Percentiles rank a stretch among this genome's conserved stretches.
phyloP scores from a whole-genome alignment of 37 sponge, comb jelly and placozoan species.

The Spongilla lacustris region DNA sequence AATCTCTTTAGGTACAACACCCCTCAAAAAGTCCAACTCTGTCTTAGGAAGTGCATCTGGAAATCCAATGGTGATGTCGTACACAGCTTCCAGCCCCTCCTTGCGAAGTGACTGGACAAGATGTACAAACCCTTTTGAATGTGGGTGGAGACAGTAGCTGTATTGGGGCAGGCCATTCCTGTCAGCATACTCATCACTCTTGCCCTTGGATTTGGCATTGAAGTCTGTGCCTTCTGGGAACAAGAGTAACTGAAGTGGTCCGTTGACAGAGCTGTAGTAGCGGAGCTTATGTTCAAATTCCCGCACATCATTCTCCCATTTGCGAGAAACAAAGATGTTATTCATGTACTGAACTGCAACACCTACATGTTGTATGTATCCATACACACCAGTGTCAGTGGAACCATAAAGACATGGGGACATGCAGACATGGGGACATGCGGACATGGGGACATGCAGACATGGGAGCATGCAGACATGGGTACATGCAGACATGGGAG shows the following conservation, averaged over 20 bases:
- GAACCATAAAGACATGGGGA: background rate
- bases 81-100: constrained; percentile 68
- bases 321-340: constrained; percentile 66
- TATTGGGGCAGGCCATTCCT: constrained; percentile 65
- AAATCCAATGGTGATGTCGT: constrained; percentile 84
- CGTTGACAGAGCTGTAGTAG: constrained; percentile 57
- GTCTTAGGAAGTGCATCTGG: constrained; percentile 74
- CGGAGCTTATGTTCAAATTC: constrained; percentile 68
- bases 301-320: constrained; percentile 67
- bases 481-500: too few relatives aligned
- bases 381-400: too few relatives aligned
- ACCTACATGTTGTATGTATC: too few relatives aligned
- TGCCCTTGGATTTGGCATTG: constrained; percentile 43
- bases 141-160: constrained; percentile 83
- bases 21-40: constrained; percentile 52
- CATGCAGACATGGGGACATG: too few relatives aligned
- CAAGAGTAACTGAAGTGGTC: constrained; percentile 72
- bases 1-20: constrained; percentile 61
- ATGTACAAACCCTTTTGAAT: constrained; percentile 72
- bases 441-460: too few relatives aligned
- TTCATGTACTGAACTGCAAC: constrained; percentile 47
- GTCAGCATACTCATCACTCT: constrained; percentile 72
- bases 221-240: constrained; percentile 88
- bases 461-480: too few relatives aligned
- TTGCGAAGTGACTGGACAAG: constrained; percentile 56